These are phyloP conservation scores for Amphilophus citrinellus DNA, from an alignment of 2,113 vertebrate genomes.

Conservation along the genomic window DNA sequence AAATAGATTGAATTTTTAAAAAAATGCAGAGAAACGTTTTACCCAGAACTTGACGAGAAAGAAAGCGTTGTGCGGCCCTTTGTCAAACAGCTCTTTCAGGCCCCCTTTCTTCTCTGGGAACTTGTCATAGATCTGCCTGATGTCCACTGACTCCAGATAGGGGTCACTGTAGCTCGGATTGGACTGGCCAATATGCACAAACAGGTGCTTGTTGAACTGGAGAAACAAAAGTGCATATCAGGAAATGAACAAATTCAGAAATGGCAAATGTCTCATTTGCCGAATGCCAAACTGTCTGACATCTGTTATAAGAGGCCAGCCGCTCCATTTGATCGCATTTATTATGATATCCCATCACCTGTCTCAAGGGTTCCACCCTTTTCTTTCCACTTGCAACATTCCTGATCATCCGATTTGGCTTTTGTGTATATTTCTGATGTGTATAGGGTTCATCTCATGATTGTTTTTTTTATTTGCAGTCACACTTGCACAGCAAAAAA, in stretches of 20 bases:
- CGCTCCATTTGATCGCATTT: slow-evolving; percentile 20
- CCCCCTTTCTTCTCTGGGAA: slow-evolving; percentile 96
- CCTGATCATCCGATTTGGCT: neutral
- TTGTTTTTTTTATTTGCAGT: neutral
- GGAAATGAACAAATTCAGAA: slow-evolving; percentile 27
- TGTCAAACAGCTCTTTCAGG: slow-evolving; percentile 93
- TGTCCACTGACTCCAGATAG: slow-evolving; percentile 92
- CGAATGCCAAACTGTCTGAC: slow-evolving; percentile 13
- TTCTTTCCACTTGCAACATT: neutral
- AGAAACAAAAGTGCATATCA: slow-evolving; percentile 52
- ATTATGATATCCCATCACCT: slow-evolving; percentile 33
- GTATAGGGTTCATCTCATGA: neutral
- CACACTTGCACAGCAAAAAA: neutral
- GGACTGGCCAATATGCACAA: slow-evolving; percentile 93
- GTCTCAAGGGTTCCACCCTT: slow-evolving; percentile 20
- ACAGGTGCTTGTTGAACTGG: slow-evolving; percentile 95
- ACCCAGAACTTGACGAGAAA: slow-evolving; percentile 98
- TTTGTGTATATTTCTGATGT: neutral
- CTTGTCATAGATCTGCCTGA: slow-evolving; percentile 95
- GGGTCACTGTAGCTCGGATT: slow-evolving; percentile 90
- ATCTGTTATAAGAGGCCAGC: slow-evolving; percentile 29
- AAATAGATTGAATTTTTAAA: neutral
- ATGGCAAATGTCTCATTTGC: slow-evolving; percentile 34
- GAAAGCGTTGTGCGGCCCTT: slow-evolving; percentile 90
- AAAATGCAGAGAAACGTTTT: slow-evolving; percentile 58